These are phyloP conservation scores for Corydoras maculifer DNA, from an alignment of 2,113 vertebrate genomes.

Conservation along the genomic window DNA sequence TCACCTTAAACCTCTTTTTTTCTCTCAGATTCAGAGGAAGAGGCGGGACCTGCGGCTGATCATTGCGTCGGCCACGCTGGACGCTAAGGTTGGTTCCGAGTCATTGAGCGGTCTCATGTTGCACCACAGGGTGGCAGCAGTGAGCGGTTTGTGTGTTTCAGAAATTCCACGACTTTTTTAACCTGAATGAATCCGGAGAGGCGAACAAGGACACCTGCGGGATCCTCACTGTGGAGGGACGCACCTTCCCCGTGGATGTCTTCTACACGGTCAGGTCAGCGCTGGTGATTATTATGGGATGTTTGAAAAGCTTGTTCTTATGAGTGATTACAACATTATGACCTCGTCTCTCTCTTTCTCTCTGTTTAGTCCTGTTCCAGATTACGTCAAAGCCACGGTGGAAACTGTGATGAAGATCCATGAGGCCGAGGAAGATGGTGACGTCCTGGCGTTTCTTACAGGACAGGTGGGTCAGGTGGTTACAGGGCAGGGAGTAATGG, in stretches of 20 bases:
- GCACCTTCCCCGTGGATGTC: slow-evolving; percentile 89
- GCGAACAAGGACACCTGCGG: slow-evolving; percentile 88
- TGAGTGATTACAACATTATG: too few relatives aligned
- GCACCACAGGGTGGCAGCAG: not conserved
- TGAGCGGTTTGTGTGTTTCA: slow-evolving; percentile 41
- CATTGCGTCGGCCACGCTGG: slow-evolving; percentile 93
- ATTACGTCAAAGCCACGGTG: slow-evolving; percentile 93
- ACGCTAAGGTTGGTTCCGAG: slow-evolving; percentile 80
- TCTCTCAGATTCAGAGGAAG: slow-evolving; percentile 86
- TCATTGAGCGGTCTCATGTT: not conserved
- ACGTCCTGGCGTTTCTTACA: slow-evolving; percentile 90
- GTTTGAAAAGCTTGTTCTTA: too few relatives aligned
- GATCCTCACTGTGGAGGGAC: slow-evolving; percentile 89
- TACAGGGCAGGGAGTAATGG: too few relatives aligned
- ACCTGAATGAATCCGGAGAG: slow-evolving; percentile 86
- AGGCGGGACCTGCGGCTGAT: slow-evolving; percentile 88
- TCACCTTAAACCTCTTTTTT: not conserved
- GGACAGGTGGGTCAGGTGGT: slow-evolving; percentile 75
- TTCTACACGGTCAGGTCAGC: slow-evolving; percentile 91
- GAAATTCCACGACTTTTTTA: slow-evolving; percentile 98
- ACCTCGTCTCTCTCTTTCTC: not conserved
- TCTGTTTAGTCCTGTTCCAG: slow-evolving; percentile 81
- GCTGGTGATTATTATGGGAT: not conserved
- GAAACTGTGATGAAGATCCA: slow-evolving; percentile 97
- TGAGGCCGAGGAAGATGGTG: slow-evolving; percentile 87